Percentiles rank a stretch among this genome's conserved stretches.
phyloP scores from a whole-genome alignment of 2,888 invertebrate genomes.

The Acanthosepion esculentum region DNA sequence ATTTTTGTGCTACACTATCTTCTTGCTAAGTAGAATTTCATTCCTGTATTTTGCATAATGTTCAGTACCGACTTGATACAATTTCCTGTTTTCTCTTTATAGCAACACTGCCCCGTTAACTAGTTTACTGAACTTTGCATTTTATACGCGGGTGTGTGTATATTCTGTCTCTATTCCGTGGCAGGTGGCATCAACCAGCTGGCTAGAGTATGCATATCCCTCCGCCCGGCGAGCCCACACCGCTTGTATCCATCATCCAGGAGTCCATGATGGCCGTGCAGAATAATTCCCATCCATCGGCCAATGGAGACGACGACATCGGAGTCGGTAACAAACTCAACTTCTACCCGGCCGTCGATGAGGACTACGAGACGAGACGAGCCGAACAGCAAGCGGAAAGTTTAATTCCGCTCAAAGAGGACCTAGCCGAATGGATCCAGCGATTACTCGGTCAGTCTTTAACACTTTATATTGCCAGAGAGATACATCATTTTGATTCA shows the following conservation, averaged over 20 bases:
- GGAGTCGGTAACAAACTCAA: conserved; percentile 44
- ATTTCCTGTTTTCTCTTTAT: neutral
- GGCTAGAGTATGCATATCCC: conserved; percentile 43
- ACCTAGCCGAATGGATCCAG: conserved; percentile 90
- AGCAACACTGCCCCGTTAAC: neutral
- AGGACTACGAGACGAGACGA: conserved; percentile 18
- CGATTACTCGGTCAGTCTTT: conserved; percentile 39
- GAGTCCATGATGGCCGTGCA: neutral
- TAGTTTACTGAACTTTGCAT: neutral
- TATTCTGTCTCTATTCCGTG: neutral
- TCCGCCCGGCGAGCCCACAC: neutral
- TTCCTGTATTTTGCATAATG: too few species aligned
- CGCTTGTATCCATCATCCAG: neutral
- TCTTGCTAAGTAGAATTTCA: too few species aligned
- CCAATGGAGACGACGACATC: conserved; percentile 43
- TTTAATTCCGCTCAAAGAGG: conserved; percentile 88
- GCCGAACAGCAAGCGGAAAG: conserved; percentile 83
- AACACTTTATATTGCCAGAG: neutral
- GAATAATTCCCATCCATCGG: neutral
- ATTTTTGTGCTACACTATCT: too few species aligned
- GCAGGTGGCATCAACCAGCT: conserved; percentile 40
- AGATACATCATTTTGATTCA: too few species aligned
- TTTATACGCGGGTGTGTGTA: neutral
- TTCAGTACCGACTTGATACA: too few species aligned
- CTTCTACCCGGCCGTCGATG: conserved; percentile 45